A percentile compares a stretch with the other conserved stretches of the same genome.
Evolutionary conservation across 2,113 vertebrate species (phyloP).

Genomic region (Poecilia latipinna): DNA sequence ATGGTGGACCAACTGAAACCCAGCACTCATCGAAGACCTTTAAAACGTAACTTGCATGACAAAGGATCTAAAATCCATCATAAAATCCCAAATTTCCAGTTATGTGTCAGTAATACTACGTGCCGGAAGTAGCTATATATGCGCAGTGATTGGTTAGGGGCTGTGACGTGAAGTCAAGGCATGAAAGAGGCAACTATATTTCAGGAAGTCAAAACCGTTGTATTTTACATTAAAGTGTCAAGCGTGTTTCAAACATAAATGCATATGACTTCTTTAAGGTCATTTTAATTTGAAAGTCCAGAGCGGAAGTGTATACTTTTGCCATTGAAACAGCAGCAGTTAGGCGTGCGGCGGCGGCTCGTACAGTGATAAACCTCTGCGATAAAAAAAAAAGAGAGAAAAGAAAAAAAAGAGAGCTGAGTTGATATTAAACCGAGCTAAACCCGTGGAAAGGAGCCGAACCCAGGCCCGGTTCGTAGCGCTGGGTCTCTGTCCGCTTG

Average conservation of each 20-base stretch:
- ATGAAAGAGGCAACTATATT: not conserved
- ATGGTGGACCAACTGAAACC: constrained; percentile 54
- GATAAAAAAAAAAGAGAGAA: constrained; percentile 40
- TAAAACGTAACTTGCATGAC: constrained; percentile 23
- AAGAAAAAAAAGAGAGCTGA: not conserved
- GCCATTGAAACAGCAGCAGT: constrained; percentile 23
- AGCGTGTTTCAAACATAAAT: accelerated
- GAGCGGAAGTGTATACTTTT: constrained; percentile 30
- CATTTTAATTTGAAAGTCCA: constrained; percentile 42
- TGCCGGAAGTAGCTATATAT: constrained; percentile 64
- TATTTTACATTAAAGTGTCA: constrained; percentile 30
- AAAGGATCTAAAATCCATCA: not conserved
- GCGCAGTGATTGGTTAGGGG: constrained; percentile 36
- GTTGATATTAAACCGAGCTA: constrained; percentile 12
- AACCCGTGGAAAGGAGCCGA: constrained; percentile 15
- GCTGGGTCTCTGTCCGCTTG: constrained; percentile 17
- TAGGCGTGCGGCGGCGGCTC: constrained; percentile 42
- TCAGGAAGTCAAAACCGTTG: not conserved
- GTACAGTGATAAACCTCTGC: constrained; percentile 52
- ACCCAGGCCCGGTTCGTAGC: constrained; percentile 7
- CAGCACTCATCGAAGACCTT: constrained; percentile 46
- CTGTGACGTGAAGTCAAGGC: constrained; percentile 16
- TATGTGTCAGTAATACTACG: constrained; percentile 13
- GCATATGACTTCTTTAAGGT: accelerated
- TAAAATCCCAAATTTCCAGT: not conserved